A percentile compares a stretch with the other conserved stretches of the same genome.
Evolutionary conservation across 1,140 invertebrate genomes (phyloP).

Genomic region (Trinorchestia longiramus): DNA sequence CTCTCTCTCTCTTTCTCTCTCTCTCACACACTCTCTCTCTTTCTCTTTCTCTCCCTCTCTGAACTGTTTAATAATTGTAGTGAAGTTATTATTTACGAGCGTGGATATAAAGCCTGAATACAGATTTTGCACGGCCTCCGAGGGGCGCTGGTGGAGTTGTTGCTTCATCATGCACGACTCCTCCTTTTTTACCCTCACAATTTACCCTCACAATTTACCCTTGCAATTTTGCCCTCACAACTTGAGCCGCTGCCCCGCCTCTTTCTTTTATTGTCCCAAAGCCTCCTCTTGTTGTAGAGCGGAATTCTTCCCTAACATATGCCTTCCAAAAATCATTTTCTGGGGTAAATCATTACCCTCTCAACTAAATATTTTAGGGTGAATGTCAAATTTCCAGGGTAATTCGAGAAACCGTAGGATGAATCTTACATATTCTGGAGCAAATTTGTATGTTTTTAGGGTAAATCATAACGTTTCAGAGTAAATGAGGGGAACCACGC

Average conservation of each 20-base stretch:
- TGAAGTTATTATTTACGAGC: not conserved
- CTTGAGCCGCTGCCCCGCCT: not conserved
- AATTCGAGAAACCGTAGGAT: not conserved
- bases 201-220: not conserved
- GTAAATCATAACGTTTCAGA: not conserved
- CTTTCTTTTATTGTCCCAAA: slow-evolving; percentile 1
- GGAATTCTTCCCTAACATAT: not conserved
- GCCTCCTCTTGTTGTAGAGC: not conserved
- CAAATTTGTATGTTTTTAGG: not conserved
- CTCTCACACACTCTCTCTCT: not conserved
- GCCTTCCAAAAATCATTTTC: not conserved
- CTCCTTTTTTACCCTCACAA: not conserved
- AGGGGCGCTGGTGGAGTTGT: not conserved
- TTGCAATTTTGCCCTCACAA: not conserved
- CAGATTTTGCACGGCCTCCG: not conserved
- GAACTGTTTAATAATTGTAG: slow-evolving; percentile 2
- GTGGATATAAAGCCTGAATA: not conserved
- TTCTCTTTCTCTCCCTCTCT: not conserved
- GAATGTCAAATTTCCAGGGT: not conserved
- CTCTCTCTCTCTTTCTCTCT: too few relatives aligned
- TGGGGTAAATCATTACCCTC: not conserved
- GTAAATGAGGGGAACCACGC: not conserved
- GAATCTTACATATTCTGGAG: not conserved
- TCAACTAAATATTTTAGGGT: not conserved
- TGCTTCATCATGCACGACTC: not conserved